Evolutionary conservation across 1,140 invertebrate genomes (phyloP), one percentile per base, ranked within the genome.

Genomic region (Camponotus floridanus): DNA sequence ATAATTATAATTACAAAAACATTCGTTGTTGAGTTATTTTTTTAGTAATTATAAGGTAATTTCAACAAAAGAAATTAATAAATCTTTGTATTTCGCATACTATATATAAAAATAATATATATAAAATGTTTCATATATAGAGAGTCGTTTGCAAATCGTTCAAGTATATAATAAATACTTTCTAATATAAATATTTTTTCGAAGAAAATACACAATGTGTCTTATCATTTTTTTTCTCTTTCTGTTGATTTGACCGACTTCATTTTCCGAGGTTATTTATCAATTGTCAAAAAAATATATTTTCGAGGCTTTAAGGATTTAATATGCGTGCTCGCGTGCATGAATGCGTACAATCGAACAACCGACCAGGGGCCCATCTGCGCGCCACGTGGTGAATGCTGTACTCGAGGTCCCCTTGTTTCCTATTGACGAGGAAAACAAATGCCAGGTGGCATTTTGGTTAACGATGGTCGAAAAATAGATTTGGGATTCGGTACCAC

Each of bases 301-400:
- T 51, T 78, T 42, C 11, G 31, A 3, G n/a, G 8, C 68, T 79
- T 71, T 51, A 51, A 74, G 33, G 70, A 45, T 45, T 84, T 74
- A 48, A 84, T 55, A 76, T n/a, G 39, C 45, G 45, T 33, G 80
- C 42, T 61, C 42, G 80, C 70, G 45, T 84, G 70, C 67, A 21
- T 59, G 51, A 55, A 59, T 48, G n/a, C 36, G 39, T 39, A 76
- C 70, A 84, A 64, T 76, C 57, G 59, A 18, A 76, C 70, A 73
- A 83, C 45, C 13, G 65, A 71, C 36, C 74, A 45, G n/a, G 51
- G 21, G 15, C 86, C 42, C 89, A 90, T 90, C 80, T 89, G 88
- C 62, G 51, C 61, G 68, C 74, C 89, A 90, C 86, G 88, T 89
- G 88, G 62, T 76, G 51, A 64, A 45, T 11, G 57, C 65, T 51